phyloP scores from a whole-genome alignment of 2,888 invertebrate species.

The Athripsodes cinereus region DNA sequence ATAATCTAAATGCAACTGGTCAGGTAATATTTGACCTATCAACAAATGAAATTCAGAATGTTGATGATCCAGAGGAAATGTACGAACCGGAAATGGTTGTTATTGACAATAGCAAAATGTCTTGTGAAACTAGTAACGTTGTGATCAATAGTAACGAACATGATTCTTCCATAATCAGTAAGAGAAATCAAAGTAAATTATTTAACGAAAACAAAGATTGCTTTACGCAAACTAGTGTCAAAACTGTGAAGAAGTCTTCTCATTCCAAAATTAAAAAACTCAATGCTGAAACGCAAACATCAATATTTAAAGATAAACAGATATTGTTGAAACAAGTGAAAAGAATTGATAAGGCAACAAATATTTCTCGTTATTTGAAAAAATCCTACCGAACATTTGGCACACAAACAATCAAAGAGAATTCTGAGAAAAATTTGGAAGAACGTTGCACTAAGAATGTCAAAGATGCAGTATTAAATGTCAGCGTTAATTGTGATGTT shows the following conservation, averaged over 20 bases:
- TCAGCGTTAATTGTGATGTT: no score
- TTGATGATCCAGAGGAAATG: background rate
- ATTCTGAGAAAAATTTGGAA: background rate
- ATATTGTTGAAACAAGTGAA: constrained; percentile 9
- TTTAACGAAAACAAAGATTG: constrained; percentile 9
- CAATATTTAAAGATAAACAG: background rate
- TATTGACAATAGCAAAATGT: background rate
- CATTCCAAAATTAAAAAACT: constrained; percentile 8
- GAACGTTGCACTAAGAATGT: no score
- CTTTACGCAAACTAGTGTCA: constrained; percentile 23
- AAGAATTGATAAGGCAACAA: constrained; percentile 16
- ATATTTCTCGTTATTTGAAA: constrained; percentile 6
- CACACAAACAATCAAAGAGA: constrained; percentile 12
- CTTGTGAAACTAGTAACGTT: background rate
- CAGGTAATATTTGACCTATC: background rate
- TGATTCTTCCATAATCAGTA: background rate
- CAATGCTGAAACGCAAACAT: constrained; percentile 23
- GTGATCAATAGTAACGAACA: background rate
- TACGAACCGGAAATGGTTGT: background rate
- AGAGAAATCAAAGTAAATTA: background rate
- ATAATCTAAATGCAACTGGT: background rate
- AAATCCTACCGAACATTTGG: constrained; percentile 12
- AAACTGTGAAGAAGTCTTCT: constrained; percentile 13
- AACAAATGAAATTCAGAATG: background rate
- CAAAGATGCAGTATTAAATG: no score